Evolutionary conservation across 2,797 vertebrate species (phyloP), one percentile per base, ranked within the genome.

Genomic region (Karalla daura): DNA sequence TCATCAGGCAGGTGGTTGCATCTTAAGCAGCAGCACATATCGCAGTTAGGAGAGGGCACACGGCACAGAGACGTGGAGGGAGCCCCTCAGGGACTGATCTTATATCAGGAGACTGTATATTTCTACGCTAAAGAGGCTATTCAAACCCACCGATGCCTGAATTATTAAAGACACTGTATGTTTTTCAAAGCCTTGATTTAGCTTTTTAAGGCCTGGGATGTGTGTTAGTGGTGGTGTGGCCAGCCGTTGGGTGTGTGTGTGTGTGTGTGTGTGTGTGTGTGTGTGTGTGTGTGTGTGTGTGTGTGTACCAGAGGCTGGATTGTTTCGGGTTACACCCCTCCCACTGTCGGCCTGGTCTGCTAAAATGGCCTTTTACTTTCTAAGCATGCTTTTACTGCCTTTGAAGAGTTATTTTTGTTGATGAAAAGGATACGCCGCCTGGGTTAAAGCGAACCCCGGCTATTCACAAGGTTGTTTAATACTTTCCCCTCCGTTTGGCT

Each of bases 161-260:
- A 94, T 94, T 93, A 94, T 94, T 94, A 91, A 94, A 89, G 72
- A 87, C 79, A 70, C 89, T 93, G 89, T 94, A 90, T 92, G 87
- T 92, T 93, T 94, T 93, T 92, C 92, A 93, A 92, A 92, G 89
- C 83, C 89, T 86, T 91, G 89, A 92, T 94, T 94, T 93, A 91
- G 87, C 90, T 88, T 89, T 89, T 85, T 21, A 15, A 82, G 75
- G 77, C 66, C 69, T 17, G 69, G 82, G 76, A 74, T 78, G 39
- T 75, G 79, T 50, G 74, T 24, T 78, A 39, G 63, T 70, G 21
- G 70, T 71, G 66, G 54, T 78, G 76, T 63, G 82, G 67, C 69
- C 74, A 70, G 69, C 28, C 54, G 76, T 70, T 63, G 79, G 39
- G 56, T 58, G 49, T 64, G n/a, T n/a, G n/a, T n/a, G n/a, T n/a